Conservation (phyloP, 1,140 invertebrate genomes). For the Panagrolaimus sp. region DNA sequence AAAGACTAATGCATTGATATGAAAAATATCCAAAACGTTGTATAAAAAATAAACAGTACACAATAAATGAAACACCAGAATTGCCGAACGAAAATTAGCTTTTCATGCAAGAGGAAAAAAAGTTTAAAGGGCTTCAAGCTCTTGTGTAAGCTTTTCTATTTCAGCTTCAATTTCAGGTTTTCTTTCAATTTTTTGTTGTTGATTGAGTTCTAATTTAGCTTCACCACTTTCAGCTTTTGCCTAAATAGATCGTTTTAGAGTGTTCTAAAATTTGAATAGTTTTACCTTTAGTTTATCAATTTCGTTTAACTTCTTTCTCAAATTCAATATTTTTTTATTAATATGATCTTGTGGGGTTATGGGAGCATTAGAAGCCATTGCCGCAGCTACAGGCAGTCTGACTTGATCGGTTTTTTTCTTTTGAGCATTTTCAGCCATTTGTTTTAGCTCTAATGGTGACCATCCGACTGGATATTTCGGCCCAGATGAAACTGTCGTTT, state of each 20-base stretch:
- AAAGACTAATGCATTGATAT: no score
- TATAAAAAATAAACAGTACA: no score
- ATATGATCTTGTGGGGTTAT: conserved; percentile 50
- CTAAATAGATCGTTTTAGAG: conserved; percentile 28
- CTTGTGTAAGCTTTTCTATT: conserved; percentile 57
- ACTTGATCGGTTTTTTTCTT: conserved; percentile 13
- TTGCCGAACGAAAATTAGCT: background rate
- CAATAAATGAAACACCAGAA: no score
- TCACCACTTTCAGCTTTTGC: conserved; percentile 41
- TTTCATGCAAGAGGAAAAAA: background rate
- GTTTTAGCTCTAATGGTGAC: conserved; percentile 30
- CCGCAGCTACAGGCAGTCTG: conserved; percentile 21
- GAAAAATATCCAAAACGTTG: no score
- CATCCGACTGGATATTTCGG: conserved; percentile 43
- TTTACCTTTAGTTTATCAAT: conserved; percentile 41
- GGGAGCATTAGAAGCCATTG: conserved; percentile 20
- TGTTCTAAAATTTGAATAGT: conserved; percentile 16
- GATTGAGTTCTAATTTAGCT: conserved; percentile 44
- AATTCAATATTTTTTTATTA: conserved; percentile 44
- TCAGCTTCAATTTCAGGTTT: conserved; percentile 52
- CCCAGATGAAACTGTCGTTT: background rate
- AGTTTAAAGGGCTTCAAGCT: conserved; percentile 39
- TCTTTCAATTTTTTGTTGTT: conserved; percentile 58
- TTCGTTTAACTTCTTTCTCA: conserved; percentile 51
- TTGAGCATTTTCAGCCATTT: background rate